phyloP scores from a whole-genome alignment of 2,888 invertebrate genomes.

The Thelaira solivaga region DNA sequence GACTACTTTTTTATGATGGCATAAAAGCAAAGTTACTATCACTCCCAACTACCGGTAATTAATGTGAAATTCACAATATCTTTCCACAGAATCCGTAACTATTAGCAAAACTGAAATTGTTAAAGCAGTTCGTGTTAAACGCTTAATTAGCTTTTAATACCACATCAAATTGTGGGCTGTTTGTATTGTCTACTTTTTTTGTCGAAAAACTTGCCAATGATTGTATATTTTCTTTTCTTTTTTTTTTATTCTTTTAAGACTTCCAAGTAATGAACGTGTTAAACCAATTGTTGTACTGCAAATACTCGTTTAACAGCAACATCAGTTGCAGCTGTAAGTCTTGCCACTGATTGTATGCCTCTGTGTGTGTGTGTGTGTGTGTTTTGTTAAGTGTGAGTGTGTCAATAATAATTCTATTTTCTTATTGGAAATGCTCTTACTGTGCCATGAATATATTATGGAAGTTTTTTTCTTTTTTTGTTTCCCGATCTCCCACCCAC shows the following conservation, averaged over 20 bases:
- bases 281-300: background rate
- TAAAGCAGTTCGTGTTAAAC: background rate
- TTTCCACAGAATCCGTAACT: no score
- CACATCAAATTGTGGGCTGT: constrained; percentile 33
- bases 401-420: constrained; percentile 4
- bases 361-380: no score
- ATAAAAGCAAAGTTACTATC: no score
- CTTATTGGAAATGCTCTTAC: background rate
- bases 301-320: background rate
- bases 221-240: background rate
- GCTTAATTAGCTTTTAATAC: constrained; percentile 51
- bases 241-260: background rate
- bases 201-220: background rate
- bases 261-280: constrained; percentile 17
- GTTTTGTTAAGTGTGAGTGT: no score
- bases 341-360: no score
- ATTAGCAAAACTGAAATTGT: background rate
- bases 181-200: background rate
- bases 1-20: no score
- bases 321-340: background rate
- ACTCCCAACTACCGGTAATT: no score
- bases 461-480: no score
- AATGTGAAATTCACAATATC: no score
- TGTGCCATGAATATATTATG: no score
- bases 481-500: no score